Evolutionary conservation across 1,140 invertebrate species (phyloP), one percentile per base, ranked within the genome.

Genomic region (Hyles vespertilio): DNA sequence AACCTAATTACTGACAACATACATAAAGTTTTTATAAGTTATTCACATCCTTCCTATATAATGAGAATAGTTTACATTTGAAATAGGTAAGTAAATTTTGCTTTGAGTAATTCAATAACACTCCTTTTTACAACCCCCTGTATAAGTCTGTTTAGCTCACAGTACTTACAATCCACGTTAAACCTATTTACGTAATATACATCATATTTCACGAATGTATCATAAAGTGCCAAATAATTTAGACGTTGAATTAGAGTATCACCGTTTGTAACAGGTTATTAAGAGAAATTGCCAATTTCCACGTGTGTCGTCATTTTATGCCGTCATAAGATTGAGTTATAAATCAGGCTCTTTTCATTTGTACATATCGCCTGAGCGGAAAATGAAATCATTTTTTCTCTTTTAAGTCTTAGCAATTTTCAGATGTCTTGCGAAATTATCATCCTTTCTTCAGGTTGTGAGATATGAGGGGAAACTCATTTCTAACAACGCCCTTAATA

Each of bases 231-330:
- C 46, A 56, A 52, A 59, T 47, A 44, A 65, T 65, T 54, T 56
- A 47, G 32, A 56, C 40, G 49, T 48, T 32, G 45, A 56, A 56
- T 53, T 51, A 65, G 61, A 56, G 57, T 56, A 56, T 34, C 54
- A 32, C 47, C 62, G 79, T 79, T 79, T 71, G 56, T 74, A 69
- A 62, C 61, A 58, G 34, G 63, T 84, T 83, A 85, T 84, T 79
- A 88, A 81, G 81, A 88, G 72, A 70, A 84, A 88, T 85, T 83
- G 85, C 74, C 83, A 86, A 88, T 88, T 85, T 85, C 84, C 77
- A 83, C 77, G 81, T 82, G 73, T 83, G 76, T 77, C 74, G 36
- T 74, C 72, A 73, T 74, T 79, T 76, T 74, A 78, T 77, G 79
- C 77, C 74, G 72, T 69, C 76, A 73, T 72, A 65, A 85, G 79